Evolutionary conservation across 2,888 invertebrate genomes (phyloP).

Genomic region (Cyclophora punctaria): DNA sequence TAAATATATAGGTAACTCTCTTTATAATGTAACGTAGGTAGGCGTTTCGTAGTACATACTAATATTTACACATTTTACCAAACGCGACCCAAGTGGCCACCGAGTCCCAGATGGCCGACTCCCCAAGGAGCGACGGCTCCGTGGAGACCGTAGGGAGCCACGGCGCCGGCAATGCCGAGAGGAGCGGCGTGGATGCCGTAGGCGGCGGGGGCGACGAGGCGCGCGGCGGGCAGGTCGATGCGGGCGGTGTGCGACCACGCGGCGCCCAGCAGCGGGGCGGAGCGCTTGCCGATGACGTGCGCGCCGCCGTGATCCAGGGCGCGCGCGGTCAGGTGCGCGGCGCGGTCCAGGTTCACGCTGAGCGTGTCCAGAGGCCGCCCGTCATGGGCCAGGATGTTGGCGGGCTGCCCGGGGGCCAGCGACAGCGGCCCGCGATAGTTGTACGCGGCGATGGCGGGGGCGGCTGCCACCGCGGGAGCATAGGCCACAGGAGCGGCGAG

Average conservation of each 20-base stretch:
- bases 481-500: slow-evolving; percentile 30
- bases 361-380: slow-evolving; percentile 67
- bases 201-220: slow-evolving; percentile 31
- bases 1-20: slow-evolving; percentile 53
- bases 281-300: slow-evolving; percentile 53
- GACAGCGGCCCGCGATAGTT: slow-evolving; percentile 66
- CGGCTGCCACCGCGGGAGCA: slow-evolving; percentile 33
- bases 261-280: slow-evolving; percentile 40
- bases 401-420: slow-evolving; percentile 42
- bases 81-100: slow-evolving; percentile 26
- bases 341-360: slow-evolving; percentile 64
- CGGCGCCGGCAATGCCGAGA: slow-evolving; percentile 22
- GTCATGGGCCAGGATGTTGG: slow-evolving; percentile 58
- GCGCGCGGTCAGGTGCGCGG: slow-evolving; percentile 54
- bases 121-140: slow-evolving; percentile 18
- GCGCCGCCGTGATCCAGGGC: slow-evolving; percentile 44
- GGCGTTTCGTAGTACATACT: slow-evolving; percentile 26
- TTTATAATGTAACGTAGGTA: slow-evolving; percentile 51
- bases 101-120: slow-evolving; percentile 16
- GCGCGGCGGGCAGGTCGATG: slow-evolving; percentile 33
- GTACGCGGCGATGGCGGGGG: slow-evolving; percentile 43
- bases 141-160: slow-evolving; percentile 29
- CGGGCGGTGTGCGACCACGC: slow-evolving; percentile 40
- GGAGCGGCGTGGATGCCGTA: slow-evolving; percentile 29
- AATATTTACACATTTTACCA: slow-evolving; percentile 40